Percentiles rank a stretch among this genome's conserved stretches.
Evolutionary conservation across 2,797 vertebrate genomes (phyloP).

Genomic region (Eulemur coronatus): DNA sequence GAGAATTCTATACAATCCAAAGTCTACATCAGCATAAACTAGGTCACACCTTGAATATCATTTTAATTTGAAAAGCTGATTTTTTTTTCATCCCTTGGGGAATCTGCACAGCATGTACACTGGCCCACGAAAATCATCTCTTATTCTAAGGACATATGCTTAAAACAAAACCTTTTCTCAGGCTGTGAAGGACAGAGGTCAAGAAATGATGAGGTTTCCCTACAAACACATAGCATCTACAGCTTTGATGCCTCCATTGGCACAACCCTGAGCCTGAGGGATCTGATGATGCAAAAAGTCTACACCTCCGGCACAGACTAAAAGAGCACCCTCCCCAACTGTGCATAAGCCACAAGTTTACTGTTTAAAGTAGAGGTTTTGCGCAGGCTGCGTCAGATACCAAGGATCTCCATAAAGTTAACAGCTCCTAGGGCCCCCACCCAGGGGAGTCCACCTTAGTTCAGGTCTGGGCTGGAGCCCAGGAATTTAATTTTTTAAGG

Average conservation of each 20-base stretch:
- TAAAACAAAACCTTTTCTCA: background rate
- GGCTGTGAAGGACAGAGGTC: background rate
- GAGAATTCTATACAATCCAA: background rate
- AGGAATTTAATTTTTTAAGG: background rate
- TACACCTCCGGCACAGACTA: background rate
- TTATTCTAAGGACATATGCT: background rate
- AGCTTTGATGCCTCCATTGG: background rate
- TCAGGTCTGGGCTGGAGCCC: background rate
- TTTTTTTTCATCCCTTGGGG: background rate
- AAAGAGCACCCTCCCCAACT: background rate
- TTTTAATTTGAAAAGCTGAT: background rate
- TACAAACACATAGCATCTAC: background rate
- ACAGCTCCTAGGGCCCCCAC: background rate
- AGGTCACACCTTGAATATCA: background rate
- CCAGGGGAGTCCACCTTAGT: background rate
- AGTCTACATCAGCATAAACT: background rate
- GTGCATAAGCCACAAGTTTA: background rate
- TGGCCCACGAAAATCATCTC: background rate
- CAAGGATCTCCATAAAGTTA: background rate
- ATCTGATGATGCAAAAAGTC: background rate
- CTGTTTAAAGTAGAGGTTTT: background rate
- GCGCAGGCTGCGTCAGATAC: background rate
- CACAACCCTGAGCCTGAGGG: background rate
- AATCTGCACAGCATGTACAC: background rate
- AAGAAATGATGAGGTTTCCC: background rate